Evolutionary conservation across 1,140 invertebrate genomes (phyloP).

Genomic region (Aricia agestis): DNA sequence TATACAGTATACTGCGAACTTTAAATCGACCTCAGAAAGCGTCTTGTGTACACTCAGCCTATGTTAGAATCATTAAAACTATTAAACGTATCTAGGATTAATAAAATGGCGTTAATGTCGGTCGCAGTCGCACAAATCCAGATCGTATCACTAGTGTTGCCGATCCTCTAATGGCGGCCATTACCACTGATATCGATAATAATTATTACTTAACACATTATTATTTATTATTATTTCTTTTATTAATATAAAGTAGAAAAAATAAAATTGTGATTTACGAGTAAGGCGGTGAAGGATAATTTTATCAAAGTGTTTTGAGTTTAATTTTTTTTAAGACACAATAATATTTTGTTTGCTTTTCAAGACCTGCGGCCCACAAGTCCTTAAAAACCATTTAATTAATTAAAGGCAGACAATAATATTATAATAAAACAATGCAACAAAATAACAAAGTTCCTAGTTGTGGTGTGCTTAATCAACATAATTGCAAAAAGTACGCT

Average conservation of each 20-base stretch:
- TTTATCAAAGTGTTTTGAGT: neutral
- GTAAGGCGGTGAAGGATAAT: neutral
- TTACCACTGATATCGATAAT: neutral
- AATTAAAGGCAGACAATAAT: too few species aligned
- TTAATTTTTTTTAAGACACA: too few species aligned
- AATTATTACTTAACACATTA: neutral
- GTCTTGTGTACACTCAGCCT: neutral
- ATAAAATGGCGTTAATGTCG: constrained; percentile 35
- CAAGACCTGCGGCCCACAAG: too few species aligned
- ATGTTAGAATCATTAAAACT: neutral
- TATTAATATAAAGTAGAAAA: neutral
- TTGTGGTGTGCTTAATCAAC: too few species aligned
- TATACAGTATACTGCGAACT: too few species aligned
- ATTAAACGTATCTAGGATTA: constrained; percentile 28
- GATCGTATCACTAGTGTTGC: neutral
- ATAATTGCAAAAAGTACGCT: neutral
- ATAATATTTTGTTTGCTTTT: too few species aligned
- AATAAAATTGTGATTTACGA: neutral
- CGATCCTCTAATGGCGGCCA: neutral
- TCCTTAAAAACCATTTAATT: too few species aligned
- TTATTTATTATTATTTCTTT: neutral
- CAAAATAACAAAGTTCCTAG: too few species aligned
- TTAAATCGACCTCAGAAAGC: neutral
- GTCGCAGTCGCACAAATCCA: constrained; percentile 29
- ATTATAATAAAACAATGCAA: too few species aligned